Evolutionary conservation across 2,113 vertebrate genomes (phyloP), one percentile per base, ranked within the genome.

Genomic region (Ceuthmochares aereus): DNA sequence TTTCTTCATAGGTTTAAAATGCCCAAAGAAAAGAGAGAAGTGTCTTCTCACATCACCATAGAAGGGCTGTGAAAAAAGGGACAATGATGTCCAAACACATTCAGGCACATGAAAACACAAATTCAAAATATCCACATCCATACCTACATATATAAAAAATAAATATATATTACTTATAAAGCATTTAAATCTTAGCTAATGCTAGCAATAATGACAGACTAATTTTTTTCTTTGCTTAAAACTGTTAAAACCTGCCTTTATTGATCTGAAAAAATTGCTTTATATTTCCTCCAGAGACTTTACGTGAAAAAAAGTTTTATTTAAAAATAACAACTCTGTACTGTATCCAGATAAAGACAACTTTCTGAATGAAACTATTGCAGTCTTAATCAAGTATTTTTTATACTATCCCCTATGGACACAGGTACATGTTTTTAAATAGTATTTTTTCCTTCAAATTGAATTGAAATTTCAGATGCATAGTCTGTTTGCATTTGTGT

Each of bases 401-500:
- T 79, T 83, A 52, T 4, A 40, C 67, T 76, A 64, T 68, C 83
- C 67, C 62, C 63, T 42, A 68, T 8, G 52, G 92, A 91, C 56
- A 43, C 47, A 67, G 14, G 36, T 54, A 51, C 49, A 56, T 34
- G 10, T 60, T 91, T 93, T 96, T 94, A 89, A 93, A 85, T 21
- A 69, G 67, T 30, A 23, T 55, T 87, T 95, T 89, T 93, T 30
- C 87, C 84, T 87, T 89, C 58, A 94, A 83, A 94, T 49, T 91
- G 78, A 95, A 96, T 94, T 47, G 29, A 96, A 95, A 94, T 94
- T 96, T 90, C 76, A 95, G 85, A 72, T 79, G 69, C 83, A 78
- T 36, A 94, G 87, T 87, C 89, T 97, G 95, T 95, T 95, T 97
- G 95, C 76, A 87, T 94, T 96, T 95, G 64, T 80, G 84, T 45